These are phyloP conservation scores for Montipora sp. DNA, from an alignment of 64 coral and sea anemone species.

Conservation along the genomic window DNA sequence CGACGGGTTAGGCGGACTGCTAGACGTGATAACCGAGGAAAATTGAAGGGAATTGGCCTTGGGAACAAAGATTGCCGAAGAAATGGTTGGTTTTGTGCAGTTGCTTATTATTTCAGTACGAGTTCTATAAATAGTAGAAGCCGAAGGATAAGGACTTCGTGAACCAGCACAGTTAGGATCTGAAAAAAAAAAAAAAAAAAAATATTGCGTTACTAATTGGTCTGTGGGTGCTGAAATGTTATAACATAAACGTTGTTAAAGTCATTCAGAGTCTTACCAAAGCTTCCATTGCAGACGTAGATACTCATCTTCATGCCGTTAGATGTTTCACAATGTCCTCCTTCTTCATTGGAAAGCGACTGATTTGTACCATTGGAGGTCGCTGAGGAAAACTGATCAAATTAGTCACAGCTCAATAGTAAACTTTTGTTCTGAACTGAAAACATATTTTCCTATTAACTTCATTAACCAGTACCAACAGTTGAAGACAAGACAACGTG, in stretches of 20 bases:
- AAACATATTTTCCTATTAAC: too few species aligned
- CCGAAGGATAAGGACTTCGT: not conserved
- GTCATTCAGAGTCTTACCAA: conserved; percentile 1
- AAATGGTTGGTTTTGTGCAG: not conserved
- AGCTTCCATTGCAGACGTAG: conserved; percentile 46
- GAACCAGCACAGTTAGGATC: not conserved
- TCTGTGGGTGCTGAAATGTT: not conserved
- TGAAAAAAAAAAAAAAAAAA: not conserved
- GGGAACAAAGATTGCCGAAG: not conserved
- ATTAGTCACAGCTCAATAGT: too few species aligned
- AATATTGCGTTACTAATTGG: not conserved
- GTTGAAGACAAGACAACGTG: too few species aligned
- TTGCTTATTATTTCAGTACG: not conserved
- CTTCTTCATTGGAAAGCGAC: not conserved
- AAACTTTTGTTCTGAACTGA: too few species aligned
- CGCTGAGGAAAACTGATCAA: conserved; percentile 26
- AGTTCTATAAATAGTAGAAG: not conserved
- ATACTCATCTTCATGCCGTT: conserved; percentile 67
- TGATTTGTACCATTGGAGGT: conserved; percentile 50
- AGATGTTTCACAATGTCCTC: conserved; percentile 45
- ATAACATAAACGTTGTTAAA: not conserved
- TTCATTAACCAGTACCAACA: too few species aligned
- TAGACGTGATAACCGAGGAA: too few species aligned
- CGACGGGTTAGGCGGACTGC: too few species aligned
- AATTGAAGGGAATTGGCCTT: not conserved